phyloP scores from a whole-genome alignment of 2,797 vertebrate species.

The Iguana delicatissima region DNA sequence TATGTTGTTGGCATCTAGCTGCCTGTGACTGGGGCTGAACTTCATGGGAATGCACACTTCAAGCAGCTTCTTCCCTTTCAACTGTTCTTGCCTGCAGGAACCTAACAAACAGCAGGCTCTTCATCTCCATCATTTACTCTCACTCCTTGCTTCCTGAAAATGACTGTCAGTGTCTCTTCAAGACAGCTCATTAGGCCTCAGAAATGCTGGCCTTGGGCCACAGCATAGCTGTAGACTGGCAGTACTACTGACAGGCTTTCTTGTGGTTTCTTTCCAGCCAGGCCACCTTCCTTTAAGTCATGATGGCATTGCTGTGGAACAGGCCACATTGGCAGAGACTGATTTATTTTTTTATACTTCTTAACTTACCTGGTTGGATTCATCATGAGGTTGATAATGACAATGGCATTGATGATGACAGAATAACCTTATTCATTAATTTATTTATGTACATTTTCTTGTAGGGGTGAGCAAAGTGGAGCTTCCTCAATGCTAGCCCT shows the following conservation, averaged over 20 bases:
- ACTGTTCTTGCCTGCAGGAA: background rate
- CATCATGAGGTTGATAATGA: no score
- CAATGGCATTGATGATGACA: background rate
- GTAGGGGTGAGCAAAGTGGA: background rate
- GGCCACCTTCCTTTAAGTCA: constrained; percentile 13
- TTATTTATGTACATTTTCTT: background rate
- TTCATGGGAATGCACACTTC: background rate
- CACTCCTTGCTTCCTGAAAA: constrained; percentile 33
- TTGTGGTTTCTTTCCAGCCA: constrained; percentile 16
- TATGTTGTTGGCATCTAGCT: constrained; percentile 13
- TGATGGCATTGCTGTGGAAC: background rate
- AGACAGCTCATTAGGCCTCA: constrained; percentile 45
- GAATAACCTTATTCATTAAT: background rate
- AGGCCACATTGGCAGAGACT: background rate
- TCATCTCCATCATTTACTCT: constrained; percentile 33
- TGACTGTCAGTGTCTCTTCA: constrained; percentile 40
- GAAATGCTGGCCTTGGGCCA: constrained; percentile 43
- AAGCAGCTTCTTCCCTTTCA: background rate
- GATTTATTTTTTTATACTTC: background rate
- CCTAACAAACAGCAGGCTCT: constrained; percentile 27
- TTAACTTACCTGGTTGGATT: background rate
- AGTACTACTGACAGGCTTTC: background rate
- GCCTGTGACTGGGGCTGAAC: background rate
- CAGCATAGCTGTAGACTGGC: constrained; percentile 15
- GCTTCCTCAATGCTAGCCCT: background rate